Base-by-base conservation (phyloP, 1,140 invertebrate genomes). In the Philotrypesis tridentata region DNA sequence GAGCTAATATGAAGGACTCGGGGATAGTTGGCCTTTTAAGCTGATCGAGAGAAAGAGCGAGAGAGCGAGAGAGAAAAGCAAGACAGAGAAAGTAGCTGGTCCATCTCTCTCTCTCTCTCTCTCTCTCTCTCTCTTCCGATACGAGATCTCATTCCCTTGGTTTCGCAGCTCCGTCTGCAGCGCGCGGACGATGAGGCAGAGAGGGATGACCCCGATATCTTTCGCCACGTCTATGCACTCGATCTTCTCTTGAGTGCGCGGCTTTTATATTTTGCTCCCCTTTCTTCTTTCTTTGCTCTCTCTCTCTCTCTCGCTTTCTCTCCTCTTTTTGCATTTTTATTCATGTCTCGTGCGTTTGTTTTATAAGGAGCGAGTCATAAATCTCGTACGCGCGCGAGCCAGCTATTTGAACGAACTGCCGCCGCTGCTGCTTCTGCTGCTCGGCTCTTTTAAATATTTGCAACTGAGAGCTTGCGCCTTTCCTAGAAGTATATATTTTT, bases 121-220 rank as follows among this genome's bases (percentile, higher is more conserved):
- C n/a, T 71, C 33, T 23, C n/a, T 43, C 33, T 67, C 25, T 43
- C 61, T 14, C 29, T 21, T n/a, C n/a, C 60, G 74, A 67, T 80
- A 72, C 61, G 79, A 76, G 72, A 84, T 78, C 68, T 80, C 61
- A 74, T 81, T 65, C 70, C 48, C 1, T 37, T 68, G 61, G 27
- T 61, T 76, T 43, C 4, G 21, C 48, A 33, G 63, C 23, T 31
- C 33, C 33, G 21, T 55, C 48, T 55, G 7, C 17, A 21, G 7
- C 21, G 21, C 17, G 17, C 43, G 9, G 23, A 4, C 14, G 29
- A 14, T 17, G 31, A 17, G 14, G 8, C 29, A 23, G 48, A 74
- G 77, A 31, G 43, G 70, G 60, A 74, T 80, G 74, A 68, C 70
- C 65, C 61, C 63, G 72, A 84, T 84, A 61, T 79, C 33, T 71